Percentiles rank a stretch among this genome's conserved stretches.
phyloP scores from a whole-genome alignment of 1,140 invertebrate species.

The Kradibia gibbosae region DNA sequence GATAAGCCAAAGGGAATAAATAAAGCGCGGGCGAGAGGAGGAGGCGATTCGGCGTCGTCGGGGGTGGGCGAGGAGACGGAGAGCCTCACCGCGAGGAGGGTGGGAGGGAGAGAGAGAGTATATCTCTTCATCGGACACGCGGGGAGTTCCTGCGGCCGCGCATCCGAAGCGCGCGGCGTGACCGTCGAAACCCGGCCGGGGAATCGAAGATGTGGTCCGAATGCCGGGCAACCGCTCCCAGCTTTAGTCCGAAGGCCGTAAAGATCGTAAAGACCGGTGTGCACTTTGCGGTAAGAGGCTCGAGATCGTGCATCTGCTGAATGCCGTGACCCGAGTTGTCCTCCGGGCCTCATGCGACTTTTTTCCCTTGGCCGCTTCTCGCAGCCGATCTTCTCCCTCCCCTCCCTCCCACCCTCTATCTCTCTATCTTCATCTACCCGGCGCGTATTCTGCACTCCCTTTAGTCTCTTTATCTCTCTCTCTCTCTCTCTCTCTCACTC shows the following conservation, averaged over 20 bases:
- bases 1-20: slow-evolving; percentile 15
- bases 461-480: too few species aligned
- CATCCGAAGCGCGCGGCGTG: slow-evolving; percentile 1
- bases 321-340: not conserved
- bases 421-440: too few species aligned
- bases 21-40: not conserved
- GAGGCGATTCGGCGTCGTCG: not conserved
- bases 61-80: not conserved
- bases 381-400: not conserved
- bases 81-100: not conserved
- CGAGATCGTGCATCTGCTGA: slow-evolving; percentile 23
- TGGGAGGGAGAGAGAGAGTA: not conserved
- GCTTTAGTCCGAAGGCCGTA: not conserved
- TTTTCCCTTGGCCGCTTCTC: not conserved
- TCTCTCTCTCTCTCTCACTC: too few species aligned
- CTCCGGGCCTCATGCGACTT: not conserved
- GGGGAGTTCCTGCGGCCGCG: not conserved
- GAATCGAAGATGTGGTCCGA: slow-evolving; percentile 23
- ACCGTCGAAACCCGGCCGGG: slow-evolving; percentile 6
- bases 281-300: slow-evolving; percentile 4
- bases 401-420: too few species aligned
- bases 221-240: slow-evolving; percentile 9
- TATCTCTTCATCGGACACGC: slow-evolving; percentile 29
- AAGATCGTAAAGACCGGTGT: slow-evolving; percentile 2
- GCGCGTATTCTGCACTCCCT: too few species aligned